Evolutionary conservation across 2,797 vertebrate species (phyloP).

Genomic region (Neostethus bicornis): DNA sequence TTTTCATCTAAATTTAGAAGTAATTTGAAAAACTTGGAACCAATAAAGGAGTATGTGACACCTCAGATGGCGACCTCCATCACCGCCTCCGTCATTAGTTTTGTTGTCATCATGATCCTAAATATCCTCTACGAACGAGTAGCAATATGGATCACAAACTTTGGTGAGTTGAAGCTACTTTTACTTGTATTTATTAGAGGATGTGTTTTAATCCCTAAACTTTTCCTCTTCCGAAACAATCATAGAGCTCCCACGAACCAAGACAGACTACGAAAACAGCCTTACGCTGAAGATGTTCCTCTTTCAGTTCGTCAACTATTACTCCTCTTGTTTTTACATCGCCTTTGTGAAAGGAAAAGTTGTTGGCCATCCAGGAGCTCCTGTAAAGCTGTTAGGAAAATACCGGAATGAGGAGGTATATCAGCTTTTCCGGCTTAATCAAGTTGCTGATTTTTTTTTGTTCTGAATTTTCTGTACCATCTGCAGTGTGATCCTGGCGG

Average conservation of each 20-base stretch:
- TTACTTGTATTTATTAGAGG: accelerated
- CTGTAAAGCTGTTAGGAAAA: conserved; percentile 87
- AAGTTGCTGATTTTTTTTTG: not conserved
- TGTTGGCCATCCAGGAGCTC: conserved; percentile 87
- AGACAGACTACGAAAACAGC: conserved; percentile 94
- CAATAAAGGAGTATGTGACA: conserved; percentile 89
- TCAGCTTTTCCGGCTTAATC: not conserved
- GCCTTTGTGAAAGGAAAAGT: conserved; percentile 94
- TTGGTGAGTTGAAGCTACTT: conserved; percentile 75
- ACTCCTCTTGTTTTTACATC: conserved; percentile 96
- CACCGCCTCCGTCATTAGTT: conserved; percentile 91
- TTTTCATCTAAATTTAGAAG: conserved; percentile 82
- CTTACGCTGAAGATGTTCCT: conserved; percentile 96
- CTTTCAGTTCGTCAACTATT: conserved; percentile 97
- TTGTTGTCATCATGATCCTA: conserved; percentile 92
- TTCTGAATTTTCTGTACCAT: conserved; percentile 4
- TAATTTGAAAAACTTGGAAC: conserved; percentile 78
- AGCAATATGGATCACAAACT: conserved; percentile 93
- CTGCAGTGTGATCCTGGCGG: conserved; percentile 93
- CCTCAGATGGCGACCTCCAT: conserved; percentile 92
- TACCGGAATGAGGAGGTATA: conserved; percentile 93
- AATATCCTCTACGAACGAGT: conserved; percentile 90
- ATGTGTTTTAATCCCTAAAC: not conserved
- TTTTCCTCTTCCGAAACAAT: not conserved
- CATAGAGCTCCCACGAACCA: conserved; percentile 91